Evolutionary conservation across 1,140 invertebrate genomes (phyloP), one percentile per base, ranked within the genome.

Genomic region (Dufourea novaeangliae): DNA sequence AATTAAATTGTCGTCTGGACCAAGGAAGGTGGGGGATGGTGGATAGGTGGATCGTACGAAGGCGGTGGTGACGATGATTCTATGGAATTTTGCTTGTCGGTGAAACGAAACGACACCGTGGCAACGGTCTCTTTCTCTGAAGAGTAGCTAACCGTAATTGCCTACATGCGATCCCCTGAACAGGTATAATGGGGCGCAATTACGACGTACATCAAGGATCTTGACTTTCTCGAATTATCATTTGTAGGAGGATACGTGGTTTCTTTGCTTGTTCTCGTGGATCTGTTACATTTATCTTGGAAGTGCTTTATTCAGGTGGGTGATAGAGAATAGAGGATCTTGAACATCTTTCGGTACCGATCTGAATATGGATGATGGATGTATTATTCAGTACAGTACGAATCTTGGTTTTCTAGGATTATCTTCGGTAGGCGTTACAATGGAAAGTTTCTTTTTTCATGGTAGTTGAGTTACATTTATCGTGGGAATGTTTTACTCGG

Each of bases 1-100:
- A 85, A 84, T 84, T 85, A 76, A 82, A 75, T 66, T 70, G 61
- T 71, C 67, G 72, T 67, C 57, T 64, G 52, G 59, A 79, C 77
- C 79, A 74, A 82, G 52, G 64, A 68, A 46, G 68, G 76, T 34
- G 56, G 76, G 63, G 34, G 8, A 37, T 8, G 34, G 34, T 37
- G 46, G 20, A 0, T 7, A 5, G 46, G 5, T 17, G 46, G n/a
- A n/a, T n/a, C n/a, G n/a, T n/a, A 6, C 0, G 20, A n/a, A 7
- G 20, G 14, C 4, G 20, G 44, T 6, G 17, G 5, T 8, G 20
- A 74, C 20, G 22, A 56, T 78, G 52, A 52, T 61, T 37, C 59
- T 54, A 66, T 71, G 64, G 52, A 41, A 41, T 69, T n/a, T 64
- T 52, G 32, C 34, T 14, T 6, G 37, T 34, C 27, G 57, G 22